Evolutionary conservation across 2,113 vertebrate genomes (phyloP).

Genomic region (Neolamprologus toae): DNA sequence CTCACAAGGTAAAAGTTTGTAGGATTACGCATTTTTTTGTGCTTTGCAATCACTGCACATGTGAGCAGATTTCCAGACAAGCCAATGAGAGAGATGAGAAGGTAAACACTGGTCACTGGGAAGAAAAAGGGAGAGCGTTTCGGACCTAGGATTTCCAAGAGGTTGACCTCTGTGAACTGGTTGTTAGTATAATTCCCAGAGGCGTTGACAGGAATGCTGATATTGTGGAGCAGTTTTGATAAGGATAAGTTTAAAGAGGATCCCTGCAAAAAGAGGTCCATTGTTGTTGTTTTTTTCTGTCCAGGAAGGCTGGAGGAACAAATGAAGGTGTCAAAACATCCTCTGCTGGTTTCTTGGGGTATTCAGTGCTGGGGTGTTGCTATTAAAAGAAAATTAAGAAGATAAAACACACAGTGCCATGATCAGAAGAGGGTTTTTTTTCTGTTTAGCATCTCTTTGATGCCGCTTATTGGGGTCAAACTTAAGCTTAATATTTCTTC

Average conservation of each 20-base stretch:
- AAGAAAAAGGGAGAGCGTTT: conserved; percentile 71
- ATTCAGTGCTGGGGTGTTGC: not conserved
- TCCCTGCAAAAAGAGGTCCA: conserved; percentile 46
- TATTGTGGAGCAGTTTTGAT: conserved; percentile 29
- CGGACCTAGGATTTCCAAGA: conserved; percentile 67
- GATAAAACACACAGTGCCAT: not conserved
- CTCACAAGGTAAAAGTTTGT: conserved; percentile 77
- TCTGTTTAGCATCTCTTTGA: not conserved
- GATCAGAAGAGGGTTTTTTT: accelerated
- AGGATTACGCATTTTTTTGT: conserved; percentile 74
- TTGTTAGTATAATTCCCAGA: conserved; percentile 36
- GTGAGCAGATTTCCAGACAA: conserved; percentile 73
- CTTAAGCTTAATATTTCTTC: not conserved
- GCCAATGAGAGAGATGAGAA: conserved; percentile 71
- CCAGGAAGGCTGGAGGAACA: not conserved
- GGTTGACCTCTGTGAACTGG: conserved; percentile 47
- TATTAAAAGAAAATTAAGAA: not conserved
- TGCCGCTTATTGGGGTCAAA: not conserved
- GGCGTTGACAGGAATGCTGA: conserved; percentile 19
- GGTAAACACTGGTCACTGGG: conserved; percentile 64
- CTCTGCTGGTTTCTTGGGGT: not conserved
- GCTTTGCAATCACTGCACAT: conserved; percentile 69
- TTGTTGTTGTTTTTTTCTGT: not conserved
- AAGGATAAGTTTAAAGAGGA: conserved; percentile 37
- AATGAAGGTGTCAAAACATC: not conserved